phyloP scores from a whole-genome alignment of 2,888 invertebrate species.

The Lymantria dispar region DNA sequence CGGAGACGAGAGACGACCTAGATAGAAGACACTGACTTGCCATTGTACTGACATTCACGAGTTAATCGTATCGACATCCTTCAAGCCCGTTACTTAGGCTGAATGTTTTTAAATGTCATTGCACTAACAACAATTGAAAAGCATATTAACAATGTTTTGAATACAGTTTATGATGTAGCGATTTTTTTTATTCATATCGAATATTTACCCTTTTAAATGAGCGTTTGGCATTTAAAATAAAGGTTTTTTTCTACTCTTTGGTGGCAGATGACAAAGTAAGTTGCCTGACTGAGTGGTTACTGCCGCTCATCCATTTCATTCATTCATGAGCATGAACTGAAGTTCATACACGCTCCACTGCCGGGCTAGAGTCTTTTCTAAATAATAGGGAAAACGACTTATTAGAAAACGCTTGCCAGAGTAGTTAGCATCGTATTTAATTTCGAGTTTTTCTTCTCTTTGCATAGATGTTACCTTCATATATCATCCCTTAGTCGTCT shows the following conservation, averaged over 20 bases:
- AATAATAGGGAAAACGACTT: no score
- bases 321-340: no score
- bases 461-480: no score
- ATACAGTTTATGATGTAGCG: background rate
- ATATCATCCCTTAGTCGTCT: no score
- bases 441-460: no score
- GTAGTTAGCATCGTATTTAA: no score
- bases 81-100: background rate
- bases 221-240: background rate
- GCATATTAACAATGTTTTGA: background rate
- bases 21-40: slow-evolving; percentile 34
- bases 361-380: no score
- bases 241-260: background rate
- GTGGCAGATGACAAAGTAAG: no score
- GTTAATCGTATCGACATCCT: slow-evolving; percentile 4
- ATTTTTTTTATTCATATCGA: background rate
- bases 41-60: slow-evolving; percentile 14
- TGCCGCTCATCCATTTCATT: no score
- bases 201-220: background rate
- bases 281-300: no score
- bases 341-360: no score
- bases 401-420: no score
- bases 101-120: slow-evolving; percentile 2
- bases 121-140: slow-evolving; percentile 1
- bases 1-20: slow-evolving; percentile 43